Base-by-base conservation (phyloP, 2,888 invertebrate species). In the Encarsia formosa region DNA sequence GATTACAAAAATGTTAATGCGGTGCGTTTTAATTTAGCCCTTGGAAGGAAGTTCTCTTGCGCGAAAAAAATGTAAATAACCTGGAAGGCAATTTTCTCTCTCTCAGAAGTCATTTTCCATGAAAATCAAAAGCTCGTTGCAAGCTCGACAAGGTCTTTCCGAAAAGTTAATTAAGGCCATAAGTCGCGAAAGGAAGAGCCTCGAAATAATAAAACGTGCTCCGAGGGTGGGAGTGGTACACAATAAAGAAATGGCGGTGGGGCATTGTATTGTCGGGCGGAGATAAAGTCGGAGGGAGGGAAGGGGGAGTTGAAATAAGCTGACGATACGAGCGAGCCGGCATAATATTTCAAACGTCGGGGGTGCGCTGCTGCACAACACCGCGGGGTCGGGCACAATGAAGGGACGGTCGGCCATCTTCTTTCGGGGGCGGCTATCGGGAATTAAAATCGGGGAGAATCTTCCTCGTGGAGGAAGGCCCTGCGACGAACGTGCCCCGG, bases 261-360 rank as follows among this genome's bases (percentile, higher is more conserved):
- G 32, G 32, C n/a, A n/a, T n/a, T n/a, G 37, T 8, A 5, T 19
- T 37, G 15, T 19, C 32, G 38, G 19, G 23, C 32, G 19, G 42
- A 52, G 43, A 54, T 47, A 50, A 51, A 54, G 49, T 19, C 26
- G 38, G 22, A 18, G 47, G 8, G 40, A 1, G 26, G 4, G 24
- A 40, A 26, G 26, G 24, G 8, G 29, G 47, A 47, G 31, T 3
- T 9, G 31, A 50, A 44, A 54, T 54, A 54, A 56, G 63, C 53
- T 52, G 56, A 57, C 66, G 68, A 68, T 66, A 67, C 65, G 63
- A 29, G 58, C 49, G 20, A 5, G 57, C 37, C 31, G 53, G 62
- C 60, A 67, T 68, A 68, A 71, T 70, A 70, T 70, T 70, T 70
- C 70, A 70, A 71, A 70, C n/a, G 67, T 70, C 62, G 64, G 63